Evolutionary conservation across 2,113 vertebrate species (phyloP).

Genomic region (Gopherus flavomarginatus): DNA sequence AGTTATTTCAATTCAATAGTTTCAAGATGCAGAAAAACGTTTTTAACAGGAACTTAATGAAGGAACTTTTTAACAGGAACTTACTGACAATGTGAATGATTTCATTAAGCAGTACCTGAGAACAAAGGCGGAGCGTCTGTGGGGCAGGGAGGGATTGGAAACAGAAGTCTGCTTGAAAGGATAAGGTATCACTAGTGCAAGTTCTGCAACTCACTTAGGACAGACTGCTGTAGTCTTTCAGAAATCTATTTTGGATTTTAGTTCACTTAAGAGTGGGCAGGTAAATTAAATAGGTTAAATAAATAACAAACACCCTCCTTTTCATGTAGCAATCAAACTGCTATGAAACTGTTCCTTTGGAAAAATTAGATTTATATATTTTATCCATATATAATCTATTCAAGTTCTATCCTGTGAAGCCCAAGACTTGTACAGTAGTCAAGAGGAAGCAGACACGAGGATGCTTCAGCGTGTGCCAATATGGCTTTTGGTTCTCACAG

Average conservation of each 20-base stretch:
- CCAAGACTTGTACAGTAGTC: too few species aligned
- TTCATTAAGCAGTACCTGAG: background rate
- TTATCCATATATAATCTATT: background rate
- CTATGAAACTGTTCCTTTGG: background rate
- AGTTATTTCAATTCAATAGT: background rate
- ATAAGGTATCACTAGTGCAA: background rate
- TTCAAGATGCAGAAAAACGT: background rate
- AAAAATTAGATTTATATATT: background rate
- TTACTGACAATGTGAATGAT: background rate
- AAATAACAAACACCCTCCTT: background rate
- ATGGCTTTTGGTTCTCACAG: too few species aligned
- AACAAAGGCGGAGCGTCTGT: accelerated
- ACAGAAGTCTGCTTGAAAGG: background rate
- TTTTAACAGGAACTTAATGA: background rate
- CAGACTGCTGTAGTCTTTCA: background rate
- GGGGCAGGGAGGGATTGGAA: background rate
- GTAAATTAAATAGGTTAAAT: background rate
- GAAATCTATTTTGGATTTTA: background rate
- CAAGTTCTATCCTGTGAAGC: too few species aligned
- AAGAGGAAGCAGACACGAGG: too few species aligned
- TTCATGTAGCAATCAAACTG: background rate
- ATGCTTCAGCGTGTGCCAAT: too few species aligned
- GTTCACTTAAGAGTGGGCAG: background rate
- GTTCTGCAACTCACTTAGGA: background rate
- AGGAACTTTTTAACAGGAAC: background rate